Base-by-base conservation (phyloP, 1,140 invertebrate species). In the Cecropterus lyciades region DNA sequence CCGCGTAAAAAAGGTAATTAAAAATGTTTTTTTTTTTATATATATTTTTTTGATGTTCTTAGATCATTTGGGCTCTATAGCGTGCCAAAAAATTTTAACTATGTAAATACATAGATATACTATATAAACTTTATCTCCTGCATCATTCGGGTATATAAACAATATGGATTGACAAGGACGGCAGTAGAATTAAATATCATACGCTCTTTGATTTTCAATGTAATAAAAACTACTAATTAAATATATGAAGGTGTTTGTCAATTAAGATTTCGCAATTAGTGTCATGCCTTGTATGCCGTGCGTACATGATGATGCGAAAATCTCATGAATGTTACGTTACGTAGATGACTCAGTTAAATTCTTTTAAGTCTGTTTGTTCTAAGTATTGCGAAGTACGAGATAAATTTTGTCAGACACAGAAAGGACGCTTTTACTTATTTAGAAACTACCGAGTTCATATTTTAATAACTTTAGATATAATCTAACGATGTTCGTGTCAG, bases 201-300 rank as follows among this genome's bases (percentile, higher is more conserved):
- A 40, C 37, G 37, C 37, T n/a, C 0, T 40, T 40, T 40, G 37
- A 1, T 40, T 40, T 10, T 11, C 40, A 43, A 43, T 43, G 37
- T 40, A n/a, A 40, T 43, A 55, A 55, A 10, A 55, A 53, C 17
- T 8, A 57, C 11, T 59, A 48, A 59, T 59, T 59, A 48, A 27
- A 17, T 48, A 48, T 59, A 59, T 27, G 9, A 48, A 48, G 24
- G 43, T 48, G 43, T 37, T 48, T 24, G 15, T 27, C 57, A 48
- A 60, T 60, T 60, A 60, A 60, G 13, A 60, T 37, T 60, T 37
- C 45, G 16, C 57, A 60, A 60, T 49, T 60, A 48, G 57, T 60
- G 45, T 60, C 16, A 14, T 33, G 10, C 45, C 57, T 60, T 60
- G 24, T 60, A 37, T 49, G 45, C 45, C 15, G 45, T 13, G 16